phyloP scores from a whole-genome alignment of 2,888 invertebrate genomes.

The Phalera bucephala region DNA sequence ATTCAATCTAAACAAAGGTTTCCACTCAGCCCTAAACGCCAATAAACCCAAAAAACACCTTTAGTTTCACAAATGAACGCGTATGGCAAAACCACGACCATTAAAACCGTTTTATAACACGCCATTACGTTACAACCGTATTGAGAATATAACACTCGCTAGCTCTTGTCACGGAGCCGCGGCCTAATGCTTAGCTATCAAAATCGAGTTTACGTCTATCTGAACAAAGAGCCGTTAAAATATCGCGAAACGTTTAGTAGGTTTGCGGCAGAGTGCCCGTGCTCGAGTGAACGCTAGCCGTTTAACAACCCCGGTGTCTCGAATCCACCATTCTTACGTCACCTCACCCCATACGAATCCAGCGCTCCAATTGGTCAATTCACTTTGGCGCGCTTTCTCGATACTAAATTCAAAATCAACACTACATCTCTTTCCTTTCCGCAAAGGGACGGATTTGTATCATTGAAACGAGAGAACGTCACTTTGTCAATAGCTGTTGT shows the following conservation, averaged over 20 bases:
- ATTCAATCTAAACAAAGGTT: conserved; percentile 69
- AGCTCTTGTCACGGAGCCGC: conserved; percentile 58
- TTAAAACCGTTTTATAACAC: conserved; percentile 64
- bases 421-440: conserved; percentile 49
- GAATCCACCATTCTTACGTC: conserved; percentile 68
- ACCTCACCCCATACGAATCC: conserved; percentile 76
- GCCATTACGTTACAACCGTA: conserved; percentile 63
- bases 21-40: conserved; percentile 67
- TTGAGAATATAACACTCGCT: conserved; percentile 71
- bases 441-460: conserved; percentile 35
- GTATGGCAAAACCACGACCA: conserved; percentile 71
- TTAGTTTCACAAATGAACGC: conserved; percentile 71
- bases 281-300: conserved; percentile 75
- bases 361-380: conserved; percentile 57
- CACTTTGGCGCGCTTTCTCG: conserved; percentile 79
- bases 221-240: conserved; percentile 77
- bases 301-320: conserved; percentile 74
- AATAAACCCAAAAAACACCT: conserved; percentile 78
- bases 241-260: conserved; percentile 55
- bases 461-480: conserved; percentile 56
- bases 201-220: conserved; percentile 63
- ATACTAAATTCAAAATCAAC: conserved; percentile 47
- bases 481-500: conserved; percentile 48
- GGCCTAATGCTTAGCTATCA: conserved; percentile 62
- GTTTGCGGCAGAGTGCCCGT: conserved; percentile 63